Evolutionary conservation across 2,888 invertebrate species (phyloP).

Genomic region (Camptogramma bilineatum): DNA sequence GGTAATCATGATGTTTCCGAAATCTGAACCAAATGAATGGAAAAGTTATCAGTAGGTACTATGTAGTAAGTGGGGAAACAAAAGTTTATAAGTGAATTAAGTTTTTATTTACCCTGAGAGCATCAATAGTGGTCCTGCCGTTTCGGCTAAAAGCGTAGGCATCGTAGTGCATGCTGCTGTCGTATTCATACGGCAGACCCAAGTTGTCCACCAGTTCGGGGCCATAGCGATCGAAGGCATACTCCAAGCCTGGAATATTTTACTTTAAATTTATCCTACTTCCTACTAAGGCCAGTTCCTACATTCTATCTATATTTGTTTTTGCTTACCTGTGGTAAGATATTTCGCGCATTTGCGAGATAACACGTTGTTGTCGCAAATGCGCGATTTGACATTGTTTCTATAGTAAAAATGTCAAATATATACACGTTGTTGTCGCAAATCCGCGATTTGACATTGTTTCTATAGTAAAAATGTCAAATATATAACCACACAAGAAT

Average conservation of each 20-base stretch:
- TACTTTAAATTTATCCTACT: not conserved
- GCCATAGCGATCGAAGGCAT: constrained; percentile 83
- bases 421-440: too few species aligned
- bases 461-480: too few species aligned
- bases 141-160: constrained; percentile 86
- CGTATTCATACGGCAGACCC: constrained; percentile 87
- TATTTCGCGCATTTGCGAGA: too few species aligned
- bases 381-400: too few species aligned
- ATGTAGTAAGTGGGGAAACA: not conserved
- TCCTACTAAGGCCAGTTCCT: not conserved
- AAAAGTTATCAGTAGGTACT: not conserved
- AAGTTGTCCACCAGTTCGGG: constrained; percentile 82
- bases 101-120: constrained; percentile 54
- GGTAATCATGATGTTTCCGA: too few species aligned
- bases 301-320: too few species aligned
- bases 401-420: too few species aligned
- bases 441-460: too few species aligned
- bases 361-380: too few species aligned
- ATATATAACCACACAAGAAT: too few species aligned
- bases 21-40: too few species aligned
- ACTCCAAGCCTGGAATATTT: constrained; percentile 47
- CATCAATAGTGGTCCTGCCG: constrained; percentile 85
- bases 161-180: constrained; percentile 88
- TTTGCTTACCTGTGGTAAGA: too few species aligned
- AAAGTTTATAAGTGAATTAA: not conserved